Conservation (phyloP, 2,797 vertebrate species). For the Alcedo quadribrachys region DNA sequence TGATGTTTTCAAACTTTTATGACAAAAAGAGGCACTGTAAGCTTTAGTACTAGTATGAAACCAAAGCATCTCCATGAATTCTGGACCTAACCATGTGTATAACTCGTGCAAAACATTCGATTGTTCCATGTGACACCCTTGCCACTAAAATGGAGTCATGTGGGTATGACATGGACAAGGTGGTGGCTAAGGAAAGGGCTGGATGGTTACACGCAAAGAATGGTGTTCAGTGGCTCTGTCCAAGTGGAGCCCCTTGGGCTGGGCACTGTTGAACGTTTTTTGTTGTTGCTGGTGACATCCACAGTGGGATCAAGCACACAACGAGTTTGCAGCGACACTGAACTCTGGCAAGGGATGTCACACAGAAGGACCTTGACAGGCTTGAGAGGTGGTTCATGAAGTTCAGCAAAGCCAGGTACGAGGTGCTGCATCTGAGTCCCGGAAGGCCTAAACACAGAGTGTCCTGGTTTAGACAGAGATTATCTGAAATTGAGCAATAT, state of each 20-base stretch:
- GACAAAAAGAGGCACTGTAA: neutral
- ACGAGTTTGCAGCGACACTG: no score
- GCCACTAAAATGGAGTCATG: no score
- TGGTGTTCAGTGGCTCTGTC: neutral
- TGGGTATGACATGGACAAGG: neutral
- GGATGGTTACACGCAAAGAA: neutral
- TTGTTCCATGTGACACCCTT: neutral
- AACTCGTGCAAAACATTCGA: neutral
- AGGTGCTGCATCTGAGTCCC: neutral
- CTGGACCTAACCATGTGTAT: accelerated
- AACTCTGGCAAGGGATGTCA: neutral
- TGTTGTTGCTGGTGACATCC: no score
- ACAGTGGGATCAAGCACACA: neutral
- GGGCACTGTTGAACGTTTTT: neutral
- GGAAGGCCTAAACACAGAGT: no score
- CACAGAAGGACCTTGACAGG: neutral
- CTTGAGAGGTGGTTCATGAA: no score
- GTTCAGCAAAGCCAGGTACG: no score
- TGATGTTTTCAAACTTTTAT: neutral
- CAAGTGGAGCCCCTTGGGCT: no score
- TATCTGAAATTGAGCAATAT: no score
- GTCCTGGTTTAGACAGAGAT: no score
- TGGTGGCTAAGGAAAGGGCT: neutral
- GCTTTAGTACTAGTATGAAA: neutral
- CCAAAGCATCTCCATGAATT: neutral